Evolutionary conservation across 1,140 invertebrate genomes (phyloP).

Genomic region (Drosophila nebulosa): DNA sequence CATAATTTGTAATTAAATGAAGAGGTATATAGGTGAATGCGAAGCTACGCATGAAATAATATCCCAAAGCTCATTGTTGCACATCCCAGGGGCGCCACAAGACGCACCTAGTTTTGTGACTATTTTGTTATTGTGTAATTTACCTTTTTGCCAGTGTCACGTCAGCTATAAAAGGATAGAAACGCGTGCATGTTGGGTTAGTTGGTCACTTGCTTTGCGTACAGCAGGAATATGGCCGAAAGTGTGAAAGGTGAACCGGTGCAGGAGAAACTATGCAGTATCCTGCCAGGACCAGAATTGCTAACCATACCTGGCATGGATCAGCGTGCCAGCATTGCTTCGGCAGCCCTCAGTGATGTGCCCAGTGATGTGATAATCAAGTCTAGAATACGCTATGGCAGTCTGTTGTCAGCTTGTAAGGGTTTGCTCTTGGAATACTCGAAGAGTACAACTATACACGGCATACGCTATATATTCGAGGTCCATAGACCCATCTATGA

Average conservation of each 20-base stretch:
- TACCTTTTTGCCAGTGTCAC: neutral
- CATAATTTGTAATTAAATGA: constrained; percentile 34
- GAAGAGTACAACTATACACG: constrained; percentile 79
- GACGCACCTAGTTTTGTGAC: constrained; percentile 33
- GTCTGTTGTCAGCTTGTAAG: constrained; percentile 64
- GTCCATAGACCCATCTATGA: constrained; percentile 76
- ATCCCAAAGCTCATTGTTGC: constrained; percentile 24
- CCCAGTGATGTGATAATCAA: constrained; percentile 76
- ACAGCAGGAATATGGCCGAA: constrained; percentile 43
- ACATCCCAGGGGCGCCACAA: constrained; percentile 15
- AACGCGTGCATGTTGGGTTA: constrained; percentile 19
- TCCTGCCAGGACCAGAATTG: constrained; percentile 57
- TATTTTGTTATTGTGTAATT: neutral
- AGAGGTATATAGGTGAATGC: constrained; percentile 36
- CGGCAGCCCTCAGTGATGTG: constrained; percentile 68
- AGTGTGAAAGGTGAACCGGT: constrained; percentile 17
- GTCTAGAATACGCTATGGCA: constrained; percentile 72
- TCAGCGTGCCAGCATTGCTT: constrained; percentile 58
- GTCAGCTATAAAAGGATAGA: constrained; percentile 33
- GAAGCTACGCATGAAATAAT: constrained; percentile 35
- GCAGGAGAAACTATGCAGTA: constrained; percentile 34
- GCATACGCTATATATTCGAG: constrained; percentile 80
- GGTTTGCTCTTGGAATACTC: constrained; percentile 79
- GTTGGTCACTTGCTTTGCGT: neutral
- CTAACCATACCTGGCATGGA: constrained; percentile 37